phyloP scores from a whole-genome alignment of 2,888 invertebrate species.

The Branchellion lobata region DNA sequence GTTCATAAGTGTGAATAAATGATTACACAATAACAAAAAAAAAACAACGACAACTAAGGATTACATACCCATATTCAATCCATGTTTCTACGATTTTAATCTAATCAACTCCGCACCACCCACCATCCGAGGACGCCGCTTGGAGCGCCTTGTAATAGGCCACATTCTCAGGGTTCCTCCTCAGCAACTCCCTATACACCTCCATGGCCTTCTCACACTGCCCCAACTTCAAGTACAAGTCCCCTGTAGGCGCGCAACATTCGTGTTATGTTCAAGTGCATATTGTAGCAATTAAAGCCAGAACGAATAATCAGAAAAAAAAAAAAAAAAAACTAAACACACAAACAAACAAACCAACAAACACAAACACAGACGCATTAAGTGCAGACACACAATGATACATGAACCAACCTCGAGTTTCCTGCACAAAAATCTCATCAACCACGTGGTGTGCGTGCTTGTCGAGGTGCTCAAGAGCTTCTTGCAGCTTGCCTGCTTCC shows the following conservation, averaged over 20 bases:
- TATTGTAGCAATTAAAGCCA: neutral
- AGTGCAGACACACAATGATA: neutral
- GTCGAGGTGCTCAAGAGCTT: conserved; percentile 83
- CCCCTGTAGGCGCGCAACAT: conserved; percentile 58
- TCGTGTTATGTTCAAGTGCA: neutral
- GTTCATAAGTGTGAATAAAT: too few relatives aligned
- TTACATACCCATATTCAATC: too few relatives aligned
- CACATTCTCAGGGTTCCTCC: conserved; percentile 93
- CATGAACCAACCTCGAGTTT: conserved; percentile 74
- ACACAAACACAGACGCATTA: too few relatives aligned
- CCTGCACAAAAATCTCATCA: conserved; percentile 88
- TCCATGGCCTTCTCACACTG: conserved; percentile 72
- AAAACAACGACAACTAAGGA: too few relatives aligned
- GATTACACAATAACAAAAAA: too few relatives aligned
- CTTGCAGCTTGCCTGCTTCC: conserved; percentile 81
- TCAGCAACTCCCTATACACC: conserved; percentile 78
- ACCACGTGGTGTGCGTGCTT: conserved; percentile 85
- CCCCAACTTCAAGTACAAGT: conserved; percentile 65
- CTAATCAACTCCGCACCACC: too few relatives aligned
- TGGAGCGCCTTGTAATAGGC: conserved; percentile 88
- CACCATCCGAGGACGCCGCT: conserved; percentile 66
- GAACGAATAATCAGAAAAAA: neutral
- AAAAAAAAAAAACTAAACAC: too few relatives aligned
- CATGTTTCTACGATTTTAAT: too few relatives aligned
- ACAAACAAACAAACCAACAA: too few relatives aligned